Conservation (phyloP, 2,888 invertebrate genomes). For the Danaus chrysippus region DNA sequence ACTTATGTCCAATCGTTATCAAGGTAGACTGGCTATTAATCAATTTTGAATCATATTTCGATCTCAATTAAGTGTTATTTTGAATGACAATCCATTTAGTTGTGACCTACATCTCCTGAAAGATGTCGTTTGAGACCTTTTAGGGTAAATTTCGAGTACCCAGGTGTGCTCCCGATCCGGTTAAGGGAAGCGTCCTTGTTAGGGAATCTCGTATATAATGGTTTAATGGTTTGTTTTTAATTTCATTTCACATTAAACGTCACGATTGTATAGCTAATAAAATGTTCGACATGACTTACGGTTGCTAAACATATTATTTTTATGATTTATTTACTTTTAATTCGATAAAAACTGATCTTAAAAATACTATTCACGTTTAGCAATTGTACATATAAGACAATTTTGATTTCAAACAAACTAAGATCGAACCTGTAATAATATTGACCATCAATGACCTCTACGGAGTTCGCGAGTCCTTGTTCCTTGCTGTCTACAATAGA, state of each 20-base stretch:
- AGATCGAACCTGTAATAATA: too few species aligned
- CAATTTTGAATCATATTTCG: slow-evolving; percentile 40
- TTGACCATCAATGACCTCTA: too few species aligned
- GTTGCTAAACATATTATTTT: neutral
- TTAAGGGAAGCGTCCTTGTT: slow-evolving; percentile 78
- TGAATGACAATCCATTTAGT: slow-evolving; percentile 27
- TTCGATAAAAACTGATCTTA: neutral
- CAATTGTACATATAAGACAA: too few species aligned
- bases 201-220: slow-evolving; percentile 75
- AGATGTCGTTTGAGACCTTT: slow-evolving; percentile 75
- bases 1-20: slow-evolving; percentile 70
- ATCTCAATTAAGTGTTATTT: slow-evolving; percentile 33
- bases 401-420: too few species aligned
- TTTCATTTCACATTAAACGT: slow-evolving; percentile 70
- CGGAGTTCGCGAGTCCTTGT: too few species aligned
- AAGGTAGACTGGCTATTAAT: slow-evolving; percentile 38
- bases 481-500: too few species aligned
- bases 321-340: slow-evolving; percentile 5
- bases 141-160: slow-evolving; percentile 75
- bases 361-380: neutral
- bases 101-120: slow-evolving; percentile 42
- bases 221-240: slow-evolving; percentile 79
- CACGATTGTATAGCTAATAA: slow-evolving; percentile 66
- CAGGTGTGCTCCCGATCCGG: slow-evolving; percentile 79
- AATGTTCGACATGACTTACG: slow-evolving; percentile 35